phyloP scores from a whole-genome alignment of 2,113 vertebrate genomes.

The Oxygymnocypris stewartii region DNA sequence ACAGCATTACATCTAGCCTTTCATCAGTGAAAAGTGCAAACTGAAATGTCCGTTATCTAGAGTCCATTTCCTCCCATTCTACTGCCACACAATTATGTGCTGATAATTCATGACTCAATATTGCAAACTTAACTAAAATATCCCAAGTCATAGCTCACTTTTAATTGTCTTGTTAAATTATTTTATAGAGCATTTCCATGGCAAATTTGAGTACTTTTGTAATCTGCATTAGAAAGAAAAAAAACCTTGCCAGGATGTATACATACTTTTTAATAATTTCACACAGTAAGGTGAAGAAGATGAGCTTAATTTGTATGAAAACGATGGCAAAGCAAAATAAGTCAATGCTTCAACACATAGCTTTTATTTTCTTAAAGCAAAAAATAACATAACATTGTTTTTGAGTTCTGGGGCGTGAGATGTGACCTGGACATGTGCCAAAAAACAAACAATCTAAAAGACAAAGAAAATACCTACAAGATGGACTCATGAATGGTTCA shows the following conservation, averaged over 20 bases:
- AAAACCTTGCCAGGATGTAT: not conserved
- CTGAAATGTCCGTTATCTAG: not conserved
- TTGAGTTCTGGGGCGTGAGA: not conserved
- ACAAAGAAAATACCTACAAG: not conserved
- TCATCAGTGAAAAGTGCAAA: slow-evolving; percentile 45
- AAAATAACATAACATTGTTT: too few relatives aligned
- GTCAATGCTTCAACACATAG: not conserved
- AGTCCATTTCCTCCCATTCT: too few relatives aligned
- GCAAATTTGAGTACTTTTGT: not conserved
- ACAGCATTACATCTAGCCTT: slow-evolving; percentile 39
- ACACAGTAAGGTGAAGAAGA: not conserved
- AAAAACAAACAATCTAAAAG: not conserved
- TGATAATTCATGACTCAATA: not conserved
- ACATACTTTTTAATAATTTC: not conserved
- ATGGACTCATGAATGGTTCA: not conserved
- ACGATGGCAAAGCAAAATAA: not conserved
- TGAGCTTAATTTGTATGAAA: slow-evolving; percentile 14
- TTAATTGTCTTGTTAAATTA: not conserved
- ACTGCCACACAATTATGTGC: too few relatives aligned
- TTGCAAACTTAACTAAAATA: not conserved
- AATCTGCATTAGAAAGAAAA: not conserved
- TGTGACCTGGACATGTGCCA: not conserved
- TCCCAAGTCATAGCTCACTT: not conserved
- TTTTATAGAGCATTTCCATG: not conserved
- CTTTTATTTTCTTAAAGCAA: not conserved